Evolutionary conservation across 2,888 invertebrate genomes (phyloP), one percentile per base, ranked within the genome.

Genomic region (Thumatha senex): DNA sequence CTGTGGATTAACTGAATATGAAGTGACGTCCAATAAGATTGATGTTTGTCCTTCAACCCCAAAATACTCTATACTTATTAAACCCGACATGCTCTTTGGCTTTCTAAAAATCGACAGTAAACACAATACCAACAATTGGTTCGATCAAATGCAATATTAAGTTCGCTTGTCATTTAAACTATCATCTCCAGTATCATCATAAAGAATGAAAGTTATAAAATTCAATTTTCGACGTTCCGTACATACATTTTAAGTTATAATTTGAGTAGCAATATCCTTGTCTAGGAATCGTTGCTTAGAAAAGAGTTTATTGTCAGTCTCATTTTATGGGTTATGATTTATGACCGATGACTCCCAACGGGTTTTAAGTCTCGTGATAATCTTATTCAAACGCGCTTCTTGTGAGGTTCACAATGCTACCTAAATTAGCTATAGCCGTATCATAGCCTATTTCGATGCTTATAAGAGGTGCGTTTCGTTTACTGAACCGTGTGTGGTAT

Each of bases 281-380:
- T 75, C 76, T 84, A 89, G 84, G 87, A 88, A 87, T 79, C 79
- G 70, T 73, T 74, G 72, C 73, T 78, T 76, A 78, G 82, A 84
- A 84, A 82, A 82, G 80, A 86, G 82, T 82, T 82, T 82, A 89
- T 88, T 89, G 90, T 90, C 89, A 87, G 89, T 78, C 78, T 83
- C 82, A 78, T 89, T 89, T 90, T 90, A 90, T 89, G 89, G 86
- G 86, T 84, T 89, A 91, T 91, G 91, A 91, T 91, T 91, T 90
- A 91, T 91, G 91, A 90, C 80, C 85, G 79, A 83, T 87, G 90
- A 89, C 89, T 91, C 88, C 91, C 90, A 89, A 90, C 89, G 89
- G 90, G 87, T 84, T 89, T 80, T 84, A 24, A 74, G 78, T 74
- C 76, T 77, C 79, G 70, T 86, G 89, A 87, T 91, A 91, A 91